Conservation (phyloP, 2,888 invertebrate genomes). For the Axea sp. region DNA sequence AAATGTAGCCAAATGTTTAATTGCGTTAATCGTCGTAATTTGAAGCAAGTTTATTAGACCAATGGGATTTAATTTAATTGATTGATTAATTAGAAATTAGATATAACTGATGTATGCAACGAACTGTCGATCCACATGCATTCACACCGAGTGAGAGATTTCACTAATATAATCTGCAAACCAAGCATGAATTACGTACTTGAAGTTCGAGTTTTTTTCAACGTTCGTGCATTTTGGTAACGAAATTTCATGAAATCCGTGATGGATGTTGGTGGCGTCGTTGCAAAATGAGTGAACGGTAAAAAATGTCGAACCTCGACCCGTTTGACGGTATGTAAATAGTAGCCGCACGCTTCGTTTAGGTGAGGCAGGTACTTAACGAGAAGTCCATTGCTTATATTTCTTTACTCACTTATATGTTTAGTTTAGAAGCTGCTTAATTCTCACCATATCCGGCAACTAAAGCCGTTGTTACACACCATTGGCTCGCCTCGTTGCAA, state of each 20-base stretch:
- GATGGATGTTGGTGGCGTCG: constrained; percentile 14
- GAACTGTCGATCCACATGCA: constrained; percentile 27
- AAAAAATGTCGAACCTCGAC: constrained; percentile 31
- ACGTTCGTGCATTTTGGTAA: constrained; percentile 20
- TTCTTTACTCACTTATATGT: constrained; percentile 72
- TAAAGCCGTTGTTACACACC: constrained; percentile 63
- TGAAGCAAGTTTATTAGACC: too few species aligned
- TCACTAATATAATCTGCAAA: constrained; percentile 69
- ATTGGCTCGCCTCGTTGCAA: constrained; percentile 65
- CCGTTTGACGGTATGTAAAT: constrained; percentile 71
- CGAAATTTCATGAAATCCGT: constrained; percentile 1
- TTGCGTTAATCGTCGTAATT: too few species aligned
- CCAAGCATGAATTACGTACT: constrained; percentile 70
- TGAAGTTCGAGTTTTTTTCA: constrained; percentile 25
- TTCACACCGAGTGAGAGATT: constrained; percentile 59
- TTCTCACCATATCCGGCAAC: constrained; percentile 67
- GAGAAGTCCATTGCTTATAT: constrained; percentile 71
- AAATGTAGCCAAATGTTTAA: too few species aligned
- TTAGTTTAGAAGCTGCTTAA: constrained; percentile 74
- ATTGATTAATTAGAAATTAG: too few species aligned
- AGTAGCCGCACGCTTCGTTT: constrained; percentile 76
- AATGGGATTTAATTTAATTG: too few species aligned
- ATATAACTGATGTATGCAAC: constrained; percentile 14
- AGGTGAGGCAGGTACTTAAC: constrained; percentile 74
- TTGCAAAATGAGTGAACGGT: constrained; percentile 16